These are phyloP conservation scores for Drosophila conformis DNA, from an alignment of 2,888 invertebrate species.

Conservation along the genomic window DNA sequence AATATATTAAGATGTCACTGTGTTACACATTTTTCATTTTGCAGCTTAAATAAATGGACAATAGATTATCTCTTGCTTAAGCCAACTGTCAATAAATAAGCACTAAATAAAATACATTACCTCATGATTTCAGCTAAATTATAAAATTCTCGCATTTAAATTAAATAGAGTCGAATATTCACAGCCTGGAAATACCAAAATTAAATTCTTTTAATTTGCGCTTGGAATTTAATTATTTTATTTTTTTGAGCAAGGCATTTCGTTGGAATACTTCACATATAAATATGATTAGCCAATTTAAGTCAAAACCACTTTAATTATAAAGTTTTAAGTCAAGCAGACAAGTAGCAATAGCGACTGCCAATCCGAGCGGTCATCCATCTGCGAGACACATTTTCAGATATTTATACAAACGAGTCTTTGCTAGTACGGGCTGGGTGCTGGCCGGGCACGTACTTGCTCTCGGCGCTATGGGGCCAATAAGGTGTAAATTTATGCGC, in stretches of 20 bases:
- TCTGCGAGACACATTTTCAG: constrained; percentile 15
- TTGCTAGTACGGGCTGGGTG: background rate
- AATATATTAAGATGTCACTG: background rate
- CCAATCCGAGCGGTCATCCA: constrained; percentile 45
- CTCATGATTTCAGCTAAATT: constrained; percentile 11
- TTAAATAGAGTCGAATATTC: constrained; percentile 31
- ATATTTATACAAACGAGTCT: constrained; percentile 21
- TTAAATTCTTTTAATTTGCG: constrained; percentile 42
- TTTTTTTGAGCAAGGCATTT: constrained; percentile 14
- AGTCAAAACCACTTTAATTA: constrained; percentile 80
- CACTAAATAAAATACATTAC: background rate
- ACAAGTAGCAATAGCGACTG: constrained; percentile 49
- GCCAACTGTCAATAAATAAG: background rate
- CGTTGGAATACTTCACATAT: constrained; percentile 54
- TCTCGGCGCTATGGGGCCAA: constrained; percentile 82
- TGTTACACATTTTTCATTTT: background rate
- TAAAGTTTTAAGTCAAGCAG: constrained; percentile 58
- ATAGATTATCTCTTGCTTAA: background rate
- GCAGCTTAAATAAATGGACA: background rate
- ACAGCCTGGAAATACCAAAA: constrained; percentile 30
- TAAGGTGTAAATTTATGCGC: constrained; percentile 84
- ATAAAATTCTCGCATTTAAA: constrained; percentile 46
- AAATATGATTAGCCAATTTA: constrained; percentile 78
- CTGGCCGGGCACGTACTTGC: constrained; percentile 59
- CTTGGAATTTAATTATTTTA: constrained; percentile 31